A percentile compares a stretch with the other conserved stretches of the same genome.
These are phyloP conservation scores for Parus major DNA, from an alignment of 2,113 vertebrate genomes.

Conservation along the genomic window DNA sequence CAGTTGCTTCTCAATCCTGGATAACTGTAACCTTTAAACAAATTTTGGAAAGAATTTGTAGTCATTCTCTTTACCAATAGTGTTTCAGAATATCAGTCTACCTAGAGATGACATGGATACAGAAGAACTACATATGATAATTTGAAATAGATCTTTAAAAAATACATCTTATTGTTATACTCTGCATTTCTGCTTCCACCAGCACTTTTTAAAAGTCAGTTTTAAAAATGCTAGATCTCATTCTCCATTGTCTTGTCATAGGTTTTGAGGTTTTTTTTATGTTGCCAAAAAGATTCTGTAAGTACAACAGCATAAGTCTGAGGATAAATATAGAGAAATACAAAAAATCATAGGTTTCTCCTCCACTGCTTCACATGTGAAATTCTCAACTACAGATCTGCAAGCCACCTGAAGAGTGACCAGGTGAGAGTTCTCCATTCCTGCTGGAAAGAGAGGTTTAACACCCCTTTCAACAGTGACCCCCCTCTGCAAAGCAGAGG, in stretches of 20 bases:
- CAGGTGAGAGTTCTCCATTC: not conserved
- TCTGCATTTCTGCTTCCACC: not conserved
- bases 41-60: not conserved
- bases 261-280: not conserved
- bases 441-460: not conserved
- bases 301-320: not conserved
- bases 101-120: not conserved
- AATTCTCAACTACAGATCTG: not conserved
- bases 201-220: not conserved
- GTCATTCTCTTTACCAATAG: not conserved
- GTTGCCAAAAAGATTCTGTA: not conserved
- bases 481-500: not conserved
- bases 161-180: not conserved
- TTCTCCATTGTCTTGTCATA: not conserved
- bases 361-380: not conserved
- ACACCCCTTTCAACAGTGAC: not conserved
- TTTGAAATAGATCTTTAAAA: not conserved
- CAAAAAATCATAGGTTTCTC: not conserved
- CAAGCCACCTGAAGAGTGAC: not conserved
- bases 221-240: not conserved
- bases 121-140: not conserved
- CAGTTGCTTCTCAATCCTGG: not conserved
- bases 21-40: not conserved
- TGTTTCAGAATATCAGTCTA: not conserved
- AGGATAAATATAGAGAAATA: not conserved